Evolutionary conservation across 2,888 invertebrate species (phyloP), one percentile per base, ranked within the genome.

Genomic region (Pseudeuparius sepicola): DNA sequence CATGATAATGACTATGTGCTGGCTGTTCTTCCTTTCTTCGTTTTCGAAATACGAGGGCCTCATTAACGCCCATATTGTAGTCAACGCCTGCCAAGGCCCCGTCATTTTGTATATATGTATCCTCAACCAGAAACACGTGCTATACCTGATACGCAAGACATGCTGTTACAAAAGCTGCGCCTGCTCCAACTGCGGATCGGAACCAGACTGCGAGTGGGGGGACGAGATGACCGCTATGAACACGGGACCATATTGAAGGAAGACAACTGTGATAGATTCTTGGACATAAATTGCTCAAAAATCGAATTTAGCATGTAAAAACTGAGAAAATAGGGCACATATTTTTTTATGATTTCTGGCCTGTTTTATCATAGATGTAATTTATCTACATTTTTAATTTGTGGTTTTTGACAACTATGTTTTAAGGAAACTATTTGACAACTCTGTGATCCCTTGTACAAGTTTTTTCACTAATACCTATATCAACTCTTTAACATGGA

Each of bases 181-280:
- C 11, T 66, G 63, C 42, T 59, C 66, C 29, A 72, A 71, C 41
- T 72, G 71, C 47, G 60, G 61, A 34, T 62, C 62, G 4, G 77
- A 83, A 43, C 78, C 78, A 1, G 71, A 79, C 15, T 77, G 78
- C 2, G 86, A 87, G 52, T 87, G 86, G 86, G 87, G 87, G 0
- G 87, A 87, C 52, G 87, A 88, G 64, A 78, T 87, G 81, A 78
- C 83, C 33, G 84, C 86, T 42, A 86, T 87, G 75, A 85, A 85
- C 53, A 78, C 80, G n/a, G 20, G 20, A 6, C 6, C 7, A 6
- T 20, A 20, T 20, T 20, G 20, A 20, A n/a, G 6, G 20, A 20
- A n/a, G n/a, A n/a, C n/a, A n/a, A n/a, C n/a, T n/a, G n/a, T n/a
- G n/a, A n/a, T n/a, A n/a, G n/a, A n/a, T n/a, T n/a, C n/a, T n/a